These are phyloP conservation scores for Anguilla anguilla DNA, from an alignment of 2,797 vertebrate species.

Conservation along the genomic window DNA sequence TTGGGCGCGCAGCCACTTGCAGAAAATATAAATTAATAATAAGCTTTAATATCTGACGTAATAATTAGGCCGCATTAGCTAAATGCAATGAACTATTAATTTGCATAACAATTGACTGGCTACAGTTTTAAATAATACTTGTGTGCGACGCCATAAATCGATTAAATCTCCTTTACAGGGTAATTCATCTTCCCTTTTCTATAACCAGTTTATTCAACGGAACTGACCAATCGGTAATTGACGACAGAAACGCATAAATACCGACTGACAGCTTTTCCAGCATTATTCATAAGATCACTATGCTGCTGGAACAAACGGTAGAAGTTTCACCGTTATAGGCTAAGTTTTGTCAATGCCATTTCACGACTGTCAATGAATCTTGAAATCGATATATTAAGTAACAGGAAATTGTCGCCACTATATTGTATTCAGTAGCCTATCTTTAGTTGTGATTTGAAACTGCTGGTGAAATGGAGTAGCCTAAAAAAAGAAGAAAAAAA, in stretches of 20 bases:
- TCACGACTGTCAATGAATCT: background rate
- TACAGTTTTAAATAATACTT: background rate
- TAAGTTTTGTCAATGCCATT: background rate
- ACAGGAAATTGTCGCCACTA: no score
- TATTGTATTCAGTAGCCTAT: no score
- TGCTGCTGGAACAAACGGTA: background rate
- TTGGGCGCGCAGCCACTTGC: background rate
- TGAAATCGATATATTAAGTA: background rate
- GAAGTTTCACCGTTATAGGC: background rate
- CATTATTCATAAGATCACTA: background rate
- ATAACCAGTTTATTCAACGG: background rate
- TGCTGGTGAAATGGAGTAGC: no score
- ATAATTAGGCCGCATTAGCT: background rate
- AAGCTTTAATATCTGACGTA: background rate
- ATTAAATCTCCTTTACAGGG: no score
- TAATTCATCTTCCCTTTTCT: background rate
- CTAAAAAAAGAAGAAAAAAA: no score
- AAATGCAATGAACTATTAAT: background rate
- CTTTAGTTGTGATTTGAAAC: no score
- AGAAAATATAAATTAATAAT: background rate
- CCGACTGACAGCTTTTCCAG: background rate
- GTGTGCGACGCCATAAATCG: background rate
- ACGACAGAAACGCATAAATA: background rate
- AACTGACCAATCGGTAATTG: background rate
- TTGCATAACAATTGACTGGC: background rate